Evolutionary conservation across 2,888 invertebrate species (phyloP), one percentile per base, ranked within the genome.

Genomic region (Tetropium fuscum): DNA sequence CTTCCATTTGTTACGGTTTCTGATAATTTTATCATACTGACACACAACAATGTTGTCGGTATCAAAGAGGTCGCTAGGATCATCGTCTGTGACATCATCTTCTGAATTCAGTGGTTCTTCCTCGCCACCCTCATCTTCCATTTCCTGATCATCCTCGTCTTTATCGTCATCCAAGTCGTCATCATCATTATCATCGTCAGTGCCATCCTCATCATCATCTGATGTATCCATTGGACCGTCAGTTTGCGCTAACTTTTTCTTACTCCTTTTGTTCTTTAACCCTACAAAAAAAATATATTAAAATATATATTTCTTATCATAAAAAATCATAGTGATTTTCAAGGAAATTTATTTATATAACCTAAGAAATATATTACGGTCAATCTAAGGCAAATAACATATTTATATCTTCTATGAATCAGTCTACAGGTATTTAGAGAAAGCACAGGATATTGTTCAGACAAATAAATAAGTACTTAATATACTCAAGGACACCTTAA

Each of bases 21-120:
- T 64, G 66, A 97, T 97, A 62, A 99, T 97, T 94, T 99, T 99
- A 84, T 99, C 99, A 84, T 98, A 99, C 83, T 99, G 99, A 82
- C 99, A 99, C 59, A 99, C 98, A 63, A 99, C 96, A 57, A 99
- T 98, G 86, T 99, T 98, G 73, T 99, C 98, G 34, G 98, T 97
- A 75, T 99, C 98, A 84, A 98, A 99, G 80, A 98, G 87, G 81
- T 98, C 97, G 63, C 91, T 87, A 0, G 95, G 92, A 78, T 97
- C 94, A 76, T 97, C 98, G 80, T 98, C 98, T 44, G 97, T 97
- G 3, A 98, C 97, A 84, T 98, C 98, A 83, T 98, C 98, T 74
- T 91, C 96, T 3, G 97, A 97, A 82, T 98, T 98, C 0, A 98
- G 84, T 0, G 98, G 98, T 78, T 98, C 97, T 85, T 97, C 81